These are phyloP conservation scores for Pseudomyrmex cubaensis DNA, from an alignment of 1,140 invertebrate species.

Conservation along the genomic window DNA sequence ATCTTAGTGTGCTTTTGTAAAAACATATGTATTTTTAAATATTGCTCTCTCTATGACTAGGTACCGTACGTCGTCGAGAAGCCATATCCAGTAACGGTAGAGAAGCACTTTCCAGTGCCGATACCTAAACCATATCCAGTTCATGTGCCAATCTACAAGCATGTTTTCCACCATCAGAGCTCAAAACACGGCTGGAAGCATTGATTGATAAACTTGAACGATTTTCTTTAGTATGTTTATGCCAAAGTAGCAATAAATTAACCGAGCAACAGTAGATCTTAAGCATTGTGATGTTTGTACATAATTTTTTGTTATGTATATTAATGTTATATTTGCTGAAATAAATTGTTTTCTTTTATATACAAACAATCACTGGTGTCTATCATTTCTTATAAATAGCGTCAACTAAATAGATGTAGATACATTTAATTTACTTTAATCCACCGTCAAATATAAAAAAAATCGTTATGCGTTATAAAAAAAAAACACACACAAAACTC, in stretches of 20 bases:
- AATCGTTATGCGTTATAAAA: too few species aligned
- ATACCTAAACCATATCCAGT: slow-evolving; percentile 92
- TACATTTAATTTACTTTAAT: too few species aligned
- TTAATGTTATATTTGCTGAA: slow-evolving; percentile 50
- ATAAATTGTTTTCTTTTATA: slow-evolving; percentile 61
- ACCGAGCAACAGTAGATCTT: slow-evolving; percentile 33
- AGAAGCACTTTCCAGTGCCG: slow-evolving; percentile 91
- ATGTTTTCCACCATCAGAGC: slow-evolving; percentile 90
- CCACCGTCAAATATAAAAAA: too few species aligned
- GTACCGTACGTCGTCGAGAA: slow-evolving; percentile 91
- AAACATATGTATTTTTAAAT: not conserved
- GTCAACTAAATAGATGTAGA: too few species aligned
- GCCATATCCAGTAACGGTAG: slow-evolving; percentile 91
- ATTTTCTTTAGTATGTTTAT: slow-evolving; percentile 22
- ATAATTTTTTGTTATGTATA: slow-evolving; percentile 54
- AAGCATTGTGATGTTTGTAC: slow-evolving; percentile 56
- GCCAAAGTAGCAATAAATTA: slow-evolving; percentile 46
- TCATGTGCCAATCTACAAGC: slow-evolving; percentile 92
- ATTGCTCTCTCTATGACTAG: slow-evolving; percentile 75
- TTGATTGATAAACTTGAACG: slow-evolving; percentile 39
- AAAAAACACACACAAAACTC: too few species aligned
- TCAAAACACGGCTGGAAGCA: slow-evolving; percentile 80
- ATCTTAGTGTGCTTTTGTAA: too few species aligned
- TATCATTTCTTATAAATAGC: not conserved
- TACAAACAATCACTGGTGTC: not conserved